These are phyloP conservation scores for Eptesicus fuscus DNA, from an alignment of 2,113 vertebrate species.

Conservation along the genomic window DNA sequence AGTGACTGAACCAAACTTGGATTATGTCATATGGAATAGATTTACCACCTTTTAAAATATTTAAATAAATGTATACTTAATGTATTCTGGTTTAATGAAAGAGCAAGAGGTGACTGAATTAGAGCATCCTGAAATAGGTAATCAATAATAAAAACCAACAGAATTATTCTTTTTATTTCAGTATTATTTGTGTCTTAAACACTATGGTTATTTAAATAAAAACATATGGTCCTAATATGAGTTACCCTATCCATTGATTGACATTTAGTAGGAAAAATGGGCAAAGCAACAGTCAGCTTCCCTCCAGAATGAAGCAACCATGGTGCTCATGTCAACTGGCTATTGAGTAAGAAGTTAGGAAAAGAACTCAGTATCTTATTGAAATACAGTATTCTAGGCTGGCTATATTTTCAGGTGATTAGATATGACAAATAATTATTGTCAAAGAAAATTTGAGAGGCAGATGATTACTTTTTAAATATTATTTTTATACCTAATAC, in stretches of 20 bases:
- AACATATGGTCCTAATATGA: neutral
- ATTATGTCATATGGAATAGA: neutral
- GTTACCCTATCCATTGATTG: neutral
- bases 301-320: neutral
- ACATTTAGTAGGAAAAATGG: neutral
- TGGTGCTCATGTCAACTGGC: neutral
- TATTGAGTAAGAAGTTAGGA: neutral
- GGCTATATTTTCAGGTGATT: neutral
- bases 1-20: neutral
- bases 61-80: neutral
- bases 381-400: neutral
- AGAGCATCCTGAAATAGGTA: neutral
- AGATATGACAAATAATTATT: neutral
- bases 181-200: neutral
- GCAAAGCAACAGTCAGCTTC: neutral
- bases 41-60: neutral
- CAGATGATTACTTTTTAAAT: neutral
- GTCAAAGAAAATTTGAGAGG: neutral
- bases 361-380: neutral
- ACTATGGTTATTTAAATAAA: neutral
- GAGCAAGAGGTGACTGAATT: neutral
- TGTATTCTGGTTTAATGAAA: neutral
- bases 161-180: neutral
- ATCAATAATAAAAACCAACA: neutral
- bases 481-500: neutral